Base-by-base conservation (phyloP, 1,140 invertebrate genomes). In the Cheumatopsyche charites region DNA sequence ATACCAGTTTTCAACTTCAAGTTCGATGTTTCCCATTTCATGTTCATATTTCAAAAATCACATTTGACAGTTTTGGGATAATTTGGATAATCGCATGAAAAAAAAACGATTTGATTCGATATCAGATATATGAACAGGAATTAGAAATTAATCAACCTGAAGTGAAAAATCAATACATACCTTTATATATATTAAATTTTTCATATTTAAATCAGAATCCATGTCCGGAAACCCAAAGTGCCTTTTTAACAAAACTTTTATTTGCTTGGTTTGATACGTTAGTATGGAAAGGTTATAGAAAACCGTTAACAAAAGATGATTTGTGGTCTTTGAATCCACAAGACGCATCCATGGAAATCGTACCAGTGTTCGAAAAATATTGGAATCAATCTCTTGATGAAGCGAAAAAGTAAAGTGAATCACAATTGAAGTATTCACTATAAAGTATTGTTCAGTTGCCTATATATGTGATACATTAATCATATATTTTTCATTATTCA, bases 231-330 rank as follows among this genome's bases (percentile, higher is more conserved):
- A 84, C 87, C 62, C 82, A 84, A 67, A 87, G 94, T 43, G 95
- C 95, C 15, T 98, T 97, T 81, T 87, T 95, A 15, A 96, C 94
- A 17, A 88, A 89, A 65, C 82, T 99, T 4, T 88, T 92, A 0
- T 99, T 97, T 81, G 88, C 90, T 65, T 99, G 97, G 97, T 97
- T 98, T 80, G 93, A 96, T 81, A 71, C 82, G 0, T 82, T 97
- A 76, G 91, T 93, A 0, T 90, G 92, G 83, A 89, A 88, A 72
- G 96, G 96, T 1, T 98, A 92, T 82, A 89, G 88, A 74, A 90
- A 90, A 72, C 91, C 94, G 9, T 82, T 99, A 26, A 91, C 91
- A 75, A 87, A 88, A 49, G 84, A 86, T 41, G 94, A 98, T 82
- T 81, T 98, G 0, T 99, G 96, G 96, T 89, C 92, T 41, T 87